A percentile compares a stretch with the other conserved stretches of the same genome.
Evolutionary conservation across 2,888 invertebrate genomes (phyloP).

Genomic region (Mesorhabditis spiculigera): DNA sequence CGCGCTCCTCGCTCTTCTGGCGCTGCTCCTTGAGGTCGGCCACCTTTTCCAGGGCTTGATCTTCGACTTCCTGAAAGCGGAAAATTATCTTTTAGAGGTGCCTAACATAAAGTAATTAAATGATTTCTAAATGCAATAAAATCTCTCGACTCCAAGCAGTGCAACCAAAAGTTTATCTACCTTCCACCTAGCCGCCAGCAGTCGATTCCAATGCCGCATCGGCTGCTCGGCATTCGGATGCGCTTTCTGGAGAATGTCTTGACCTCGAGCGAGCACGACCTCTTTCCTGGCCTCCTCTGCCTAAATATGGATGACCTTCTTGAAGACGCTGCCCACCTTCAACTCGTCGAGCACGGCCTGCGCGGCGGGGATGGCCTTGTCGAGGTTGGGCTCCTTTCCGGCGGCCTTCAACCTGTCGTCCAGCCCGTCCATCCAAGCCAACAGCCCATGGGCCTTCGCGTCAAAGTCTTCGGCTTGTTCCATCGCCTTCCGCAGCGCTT

Average conservation of each 20-base stretch:
- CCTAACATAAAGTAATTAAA: not conserved
- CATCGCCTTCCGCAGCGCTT: slow-evolving; percentile 28
- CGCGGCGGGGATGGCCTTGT: not conserved
- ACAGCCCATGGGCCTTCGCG: slow-evolving; percentile 36
- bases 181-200: slow-evolving; percentile 86
- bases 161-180: slow-evolving; percentile 2
- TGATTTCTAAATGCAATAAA: not conserved
- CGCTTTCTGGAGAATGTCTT: slow-evolving; percentile 82
- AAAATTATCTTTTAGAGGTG: too few relatives aligned
- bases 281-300: slow-evolving; percentile 16
- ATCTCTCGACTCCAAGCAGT: not conserved
- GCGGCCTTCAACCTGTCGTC: slow-evolving; percentile 30
- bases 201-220: slow-evolving; percentile 97
- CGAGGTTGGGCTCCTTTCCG: not conserved
- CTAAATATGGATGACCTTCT: not conserved
- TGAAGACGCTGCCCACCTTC: not conserved
- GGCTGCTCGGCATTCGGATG: slow-evolving; percentile 94
- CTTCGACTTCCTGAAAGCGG: slow-evolving; percentile 21
- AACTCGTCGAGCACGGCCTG: not conserved
- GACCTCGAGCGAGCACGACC: slow-evolving; percentile 56
- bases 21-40: slow-evolving; percentile 71
- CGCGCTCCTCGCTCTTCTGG: slow-evolving; percentile 78
- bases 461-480: slow-evolving; percentile 82
- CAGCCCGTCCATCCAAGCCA: slow-evolving; percentile 37
- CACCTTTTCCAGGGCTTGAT: slow-evolving; percentile 32